Evolutionary conservation across 2,888 invertebrate genomes (phyloP).

Genomic region (Acanthoscelides obtectus): DNA sequence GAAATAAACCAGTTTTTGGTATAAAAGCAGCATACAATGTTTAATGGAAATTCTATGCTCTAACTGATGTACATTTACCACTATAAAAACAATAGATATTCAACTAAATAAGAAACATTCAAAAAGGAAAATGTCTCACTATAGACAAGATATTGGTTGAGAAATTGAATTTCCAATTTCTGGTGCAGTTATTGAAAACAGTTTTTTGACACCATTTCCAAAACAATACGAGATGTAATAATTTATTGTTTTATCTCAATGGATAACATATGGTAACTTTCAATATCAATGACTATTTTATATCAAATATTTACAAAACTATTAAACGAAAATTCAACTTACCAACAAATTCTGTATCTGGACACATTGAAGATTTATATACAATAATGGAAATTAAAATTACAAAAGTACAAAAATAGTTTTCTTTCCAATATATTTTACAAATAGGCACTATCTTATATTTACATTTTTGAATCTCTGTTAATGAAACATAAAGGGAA

Average conservation of each 20-base stretch:
- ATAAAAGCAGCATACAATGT: neutral
- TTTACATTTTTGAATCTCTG: slow-evolving; percentile 10
- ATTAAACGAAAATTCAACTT: neutral
- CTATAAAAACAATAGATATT: neutral
- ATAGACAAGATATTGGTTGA: neutral
- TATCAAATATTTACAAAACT: neutral
- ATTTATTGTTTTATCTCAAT: neutral
- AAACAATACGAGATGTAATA: neutral
- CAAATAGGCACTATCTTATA: slow-evolving; percentile 17
- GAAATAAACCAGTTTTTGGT: neutral
- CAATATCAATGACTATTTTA: neutral
- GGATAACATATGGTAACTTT: neutral
- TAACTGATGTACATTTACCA: neutral
- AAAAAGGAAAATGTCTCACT: neutral
- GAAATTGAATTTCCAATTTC: neutral
- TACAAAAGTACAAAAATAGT: slow-evolving; percentile 41
- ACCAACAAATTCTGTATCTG: neutral
- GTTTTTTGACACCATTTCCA: neutral
- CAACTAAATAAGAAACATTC: neutral
- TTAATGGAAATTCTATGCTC: neutral
- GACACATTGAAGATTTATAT: neutral
- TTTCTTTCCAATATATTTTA: slow-evolving; percentile 18
- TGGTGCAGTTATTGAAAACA: neutral
- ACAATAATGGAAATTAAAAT: slow-evolving; percentile 3
- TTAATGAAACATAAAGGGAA: neutral